A percentile compares a stretch with the other conserved stretches of the same genome.
Conservation (phyloP, 2,113 vertebrate species). For the Fulmarus glacialis region DNA sequence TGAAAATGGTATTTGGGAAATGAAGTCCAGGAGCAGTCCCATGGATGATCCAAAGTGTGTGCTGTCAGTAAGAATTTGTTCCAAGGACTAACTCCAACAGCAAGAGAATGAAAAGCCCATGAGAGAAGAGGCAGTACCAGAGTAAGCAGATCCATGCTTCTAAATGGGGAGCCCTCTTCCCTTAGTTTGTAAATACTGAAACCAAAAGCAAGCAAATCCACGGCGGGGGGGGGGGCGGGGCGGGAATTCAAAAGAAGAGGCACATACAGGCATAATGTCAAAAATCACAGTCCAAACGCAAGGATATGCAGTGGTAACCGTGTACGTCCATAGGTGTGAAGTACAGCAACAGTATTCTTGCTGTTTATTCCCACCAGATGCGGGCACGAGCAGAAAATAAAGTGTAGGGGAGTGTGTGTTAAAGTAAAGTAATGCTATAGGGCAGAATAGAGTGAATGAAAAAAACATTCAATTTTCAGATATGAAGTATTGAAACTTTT, state of each 20-base stretch:
- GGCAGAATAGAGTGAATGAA: background rate
- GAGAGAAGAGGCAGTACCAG: background rate
- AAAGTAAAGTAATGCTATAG: background rate
- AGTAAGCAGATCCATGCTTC: background rate
- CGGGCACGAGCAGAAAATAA: background rate
- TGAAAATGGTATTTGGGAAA: background rate
- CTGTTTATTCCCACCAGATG: background rate
- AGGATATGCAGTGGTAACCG: background rate
- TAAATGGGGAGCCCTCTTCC: background rate
- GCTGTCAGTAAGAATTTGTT: background rate
- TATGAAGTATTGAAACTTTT: background rate
- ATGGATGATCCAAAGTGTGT: background rate
- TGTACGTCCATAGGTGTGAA: background rate
- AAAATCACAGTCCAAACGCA: background rate
- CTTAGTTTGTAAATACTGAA: background rate
- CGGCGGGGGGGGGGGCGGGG: too few species aligned
- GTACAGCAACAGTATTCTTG: background rate
- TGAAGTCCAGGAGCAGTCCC: background rate
- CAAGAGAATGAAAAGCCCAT: background rate
- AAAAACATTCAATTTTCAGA: accelerated
- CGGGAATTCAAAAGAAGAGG: background rate
- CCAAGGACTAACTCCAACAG: background rate
- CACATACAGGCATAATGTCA: background rate
- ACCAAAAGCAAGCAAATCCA: background rate
- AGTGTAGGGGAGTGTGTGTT: accelerated